Evolutionary conservation across 1,140 invertebrate species (phyloP).

Genomic region (Drosophila kurseongensis): DNA sequence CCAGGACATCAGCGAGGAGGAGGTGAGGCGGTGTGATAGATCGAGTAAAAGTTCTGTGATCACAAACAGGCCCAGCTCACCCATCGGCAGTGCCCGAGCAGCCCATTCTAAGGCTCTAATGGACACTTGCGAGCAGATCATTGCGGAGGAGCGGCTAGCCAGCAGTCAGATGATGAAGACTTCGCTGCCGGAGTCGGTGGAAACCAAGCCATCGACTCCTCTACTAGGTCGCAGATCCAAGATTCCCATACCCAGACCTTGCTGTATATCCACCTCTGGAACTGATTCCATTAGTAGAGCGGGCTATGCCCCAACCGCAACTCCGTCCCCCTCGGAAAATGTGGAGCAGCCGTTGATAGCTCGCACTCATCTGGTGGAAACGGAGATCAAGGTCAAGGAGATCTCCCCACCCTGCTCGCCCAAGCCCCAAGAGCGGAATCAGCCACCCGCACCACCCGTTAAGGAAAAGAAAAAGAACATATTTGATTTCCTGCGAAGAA

Average conservation of each 20-base stretch:
- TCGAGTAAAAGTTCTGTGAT: constrained; percentile 10
- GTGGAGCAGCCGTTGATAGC: constrained; percentile 64
- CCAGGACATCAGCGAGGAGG: constrained; percentile 61
- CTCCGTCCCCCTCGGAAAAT: neutral
- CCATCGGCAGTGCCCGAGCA: constrained; percentile 64
- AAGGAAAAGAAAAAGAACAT: constrained; percentile 83
- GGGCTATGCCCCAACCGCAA: constrained; percentile 47
- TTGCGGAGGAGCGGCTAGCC: constrained; percentile 74
- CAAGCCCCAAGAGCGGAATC: constrained; percentile 9
- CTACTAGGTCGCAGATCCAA: constrained; percentile 66
- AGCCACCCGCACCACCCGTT: constrained; percentile 8
- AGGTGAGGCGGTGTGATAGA: constrained; percentile 64
- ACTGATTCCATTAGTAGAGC: constrained; percentile 71
- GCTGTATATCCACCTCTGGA: constrained; percentile 66
- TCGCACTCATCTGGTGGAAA: constrained; percentile 73
- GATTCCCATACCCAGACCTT: constrained; percentile 76
- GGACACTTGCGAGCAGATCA: constrained; percentile 79
- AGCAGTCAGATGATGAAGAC: constrained; percentile 72
- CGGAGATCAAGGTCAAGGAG: constrained; percentile 75
- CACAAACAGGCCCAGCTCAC: constrained; percentile 48
- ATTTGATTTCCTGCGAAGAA: constrained; percentile 79
- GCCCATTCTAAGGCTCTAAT: constrained; percentile 77
- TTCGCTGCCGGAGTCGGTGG: constrained; percentile 41
- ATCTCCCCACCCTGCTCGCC: constrained; percentile 54
- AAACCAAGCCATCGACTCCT: constrained; percentile 44